Percentiles rank a stretch among this genome's conserved stretches.
phyloP scores from a whole-genome alignment of 2,888 invertebrate genomes.

The Amblyteles armatorius region DNA sequence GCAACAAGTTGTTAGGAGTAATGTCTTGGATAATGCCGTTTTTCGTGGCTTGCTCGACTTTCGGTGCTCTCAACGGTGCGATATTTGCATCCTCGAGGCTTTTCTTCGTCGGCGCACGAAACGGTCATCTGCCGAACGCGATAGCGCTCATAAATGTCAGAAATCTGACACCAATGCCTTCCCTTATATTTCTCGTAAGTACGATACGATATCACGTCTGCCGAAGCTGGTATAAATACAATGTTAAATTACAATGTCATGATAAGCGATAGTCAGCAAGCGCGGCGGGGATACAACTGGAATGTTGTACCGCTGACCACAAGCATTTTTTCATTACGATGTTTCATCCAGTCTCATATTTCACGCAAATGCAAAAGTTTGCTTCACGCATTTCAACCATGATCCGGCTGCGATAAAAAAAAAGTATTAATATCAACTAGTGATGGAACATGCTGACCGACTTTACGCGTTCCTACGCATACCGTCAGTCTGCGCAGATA shows the following conservation, averaged over 20 bases:
- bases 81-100: slow-evolving; percentile 97
- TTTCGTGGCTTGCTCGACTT: slow-evolving; percentile 98
- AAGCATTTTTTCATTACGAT: slow-evolving; percentile 5
- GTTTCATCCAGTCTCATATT: slow-evolving; percentile 22
- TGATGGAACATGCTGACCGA: not conserved
- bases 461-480: too few relatives aligned
- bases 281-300: not conserved
- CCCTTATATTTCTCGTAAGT: slow-evolving; percentile 94
- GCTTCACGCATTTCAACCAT: not conserved
- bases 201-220: slow-evolving; percentile 3
- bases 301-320: not conserved
- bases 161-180: slow-evolving; percentile 94
- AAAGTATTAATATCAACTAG: not conserved
- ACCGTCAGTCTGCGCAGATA: not conserved
- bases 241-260: not conserved
- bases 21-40: slow-evolving; percentile 97
- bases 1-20: slow-evolving; percentile 93
- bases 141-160: slow-evolving; percentile 93
- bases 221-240: not conserved
- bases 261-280: not conserved
- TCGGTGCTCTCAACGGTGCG: slow-evolving; percentile 97
- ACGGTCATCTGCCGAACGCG: slow-evolving; percentile 94
- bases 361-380: slow-evolving; percentile 3
- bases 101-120: slow-evolving; percentile 95
- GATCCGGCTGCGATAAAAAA: not conserved